Conservation (phyloP, 2,113 vertebrate species). For the Cygnus buccinator region DNA sequence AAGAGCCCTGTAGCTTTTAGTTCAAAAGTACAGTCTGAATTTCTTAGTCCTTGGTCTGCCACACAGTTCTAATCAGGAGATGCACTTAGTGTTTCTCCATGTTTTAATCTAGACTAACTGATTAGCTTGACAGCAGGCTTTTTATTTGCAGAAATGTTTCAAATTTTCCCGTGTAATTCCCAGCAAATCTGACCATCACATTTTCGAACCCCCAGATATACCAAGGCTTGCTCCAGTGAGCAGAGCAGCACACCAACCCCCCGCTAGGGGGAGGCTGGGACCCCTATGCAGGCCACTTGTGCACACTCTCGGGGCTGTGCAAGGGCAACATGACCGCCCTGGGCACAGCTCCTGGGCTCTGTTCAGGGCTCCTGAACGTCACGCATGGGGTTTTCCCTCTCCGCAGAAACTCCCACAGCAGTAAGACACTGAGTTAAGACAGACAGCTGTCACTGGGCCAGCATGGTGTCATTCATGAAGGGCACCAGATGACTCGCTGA, state of each 20-base stretch:
- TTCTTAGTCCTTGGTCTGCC: not conserved
- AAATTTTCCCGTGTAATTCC: not conserved
- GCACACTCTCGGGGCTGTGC: fast-evolving
- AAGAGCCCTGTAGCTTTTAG: not conserved
- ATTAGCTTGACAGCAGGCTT: too few species aligned
- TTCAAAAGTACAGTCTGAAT: not conserved
- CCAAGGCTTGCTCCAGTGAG: not conserved
- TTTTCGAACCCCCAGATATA: fast-evolving
- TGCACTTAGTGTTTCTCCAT: fast-evolving
- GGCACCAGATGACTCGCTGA: too few species aligned
- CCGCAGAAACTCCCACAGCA: not conserved
- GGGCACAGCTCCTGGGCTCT: not conserved
- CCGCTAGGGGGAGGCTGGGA: not conserved
- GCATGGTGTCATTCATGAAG: fast-evolving
- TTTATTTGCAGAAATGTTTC: not conserved
- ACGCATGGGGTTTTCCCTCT: not conserved
- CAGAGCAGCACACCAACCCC: fast-evolving
- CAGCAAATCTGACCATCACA: fast-evolving
- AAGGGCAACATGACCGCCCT: fast-evolving
- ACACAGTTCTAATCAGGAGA: fast-evolving
- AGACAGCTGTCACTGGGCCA: not conserved
- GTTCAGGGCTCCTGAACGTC: not conserved
- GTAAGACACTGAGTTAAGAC: not conserved
- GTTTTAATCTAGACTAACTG: not conserved
- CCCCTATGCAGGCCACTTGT: not conserved